A percentile compares a stretch with the other conserved stretches of the same genome.
phyloP scores from a whole-genome alignment of 2,888 invertebrate genomes.

The Limnephilus auricula region DNA sequence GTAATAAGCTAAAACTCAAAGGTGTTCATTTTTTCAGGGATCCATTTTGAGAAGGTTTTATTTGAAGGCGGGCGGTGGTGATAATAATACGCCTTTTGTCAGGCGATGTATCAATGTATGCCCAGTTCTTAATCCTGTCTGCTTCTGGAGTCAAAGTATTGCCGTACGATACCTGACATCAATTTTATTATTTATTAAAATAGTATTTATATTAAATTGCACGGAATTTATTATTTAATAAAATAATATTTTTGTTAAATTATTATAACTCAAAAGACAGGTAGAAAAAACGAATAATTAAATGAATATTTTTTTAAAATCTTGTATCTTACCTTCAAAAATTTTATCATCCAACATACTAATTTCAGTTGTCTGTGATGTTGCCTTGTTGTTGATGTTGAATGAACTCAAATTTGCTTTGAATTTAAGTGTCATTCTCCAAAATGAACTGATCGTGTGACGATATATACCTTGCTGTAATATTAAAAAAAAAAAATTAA shows the following conservation, averaged over 20 bases:
- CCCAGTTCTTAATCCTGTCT: slow-evolving; percentile 30
- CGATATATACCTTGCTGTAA: too few relatives aligned
- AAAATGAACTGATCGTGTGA: too few relatives aligned
- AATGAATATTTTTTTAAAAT: neutral
- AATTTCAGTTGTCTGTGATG: too few relatives aligned
- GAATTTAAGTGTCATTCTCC: too few relatives aligned
- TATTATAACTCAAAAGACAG: neutral
- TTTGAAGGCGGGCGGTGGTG: slow-evolving; percentile 55
- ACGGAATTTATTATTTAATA: neutral
- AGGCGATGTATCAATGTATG: slow-evolving; percentile 20
- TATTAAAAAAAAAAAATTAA: too few relatives aligned
- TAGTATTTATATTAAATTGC: too few relatives aligned
- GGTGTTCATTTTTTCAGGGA: neutral
- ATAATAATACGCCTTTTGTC: slow-evolving; percentile 56
- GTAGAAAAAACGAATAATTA: neutral
- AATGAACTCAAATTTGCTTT: too few relatives aligned
- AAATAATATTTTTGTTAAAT: neutral
- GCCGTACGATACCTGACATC: neutral
- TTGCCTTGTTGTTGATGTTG: too few relatives aligned
- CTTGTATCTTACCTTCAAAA: neutral
- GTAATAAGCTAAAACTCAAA: too few relatives aligned
- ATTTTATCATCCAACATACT: neutral
- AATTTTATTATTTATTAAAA: neutral
- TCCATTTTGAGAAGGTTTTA: slow-evolving; percentile 9
- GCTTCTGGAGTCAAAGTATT: neutral